Evolutionary conservation across 2,797 vertebrate species (phyloP), one percentile per base, ranked within the genome.

Genomic region (Lagorchestes hirsutus): DNA sequence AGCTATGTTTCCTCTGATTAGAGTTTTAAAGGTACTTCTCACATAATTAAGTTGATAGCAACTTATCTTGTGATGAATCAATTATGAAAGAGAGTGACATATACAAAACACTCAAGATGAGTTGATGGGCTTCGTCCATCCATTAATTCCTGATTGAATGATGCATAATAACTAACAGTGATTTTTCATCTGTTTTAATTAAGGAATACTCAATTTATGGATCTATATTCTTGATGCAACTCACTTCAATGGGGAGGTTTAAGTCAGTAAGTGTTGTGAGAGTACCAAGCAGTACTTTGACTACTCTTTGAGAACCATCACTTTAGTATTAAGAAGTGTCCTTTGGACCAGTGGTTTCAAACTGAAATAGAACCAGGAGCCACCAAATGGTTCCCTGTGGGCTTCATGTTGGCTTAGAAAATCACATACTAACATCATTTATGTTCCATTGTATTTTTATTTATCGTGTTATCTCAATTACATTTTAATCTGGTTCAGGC

Each of bases 1-100:
- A 95, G 54, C 40, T 55, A 67, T 90, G 91, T 93, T 94, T 91
- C 29, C 55, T 62, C 55, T 87, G 55, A 91, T 93, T 90, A 90
- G 59, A 55, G 29, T 59, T 62, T 96, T 55, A 29, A 91, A 93
- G 90, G 52, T 27, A 52, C 59, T 92, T 82, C 55, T 91, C 52
- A 27, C 59, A 67, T 52, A 93, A 62, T 91, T 59, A 59, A 91
- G 62, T 28, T 91, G 62, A 90, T 46, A 55, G 27, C 59, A 40
- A 16, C 40, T 55, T 91, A 62, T 62, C 62, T 40, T 52, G 24
- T 94, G 90, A 94, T 90, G 52, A 91, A 62, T 59, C 55, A 52
- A 62, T 91, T 52, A 55, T 29, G 16, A 56, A 4, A 59, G 29
- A 54, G 18, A 55, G 13, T n/a, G 62, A 94, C 59, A 87, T 29